Evolutionary conservation across 2,797 vertebrate species (phyloP).

Genomic region (Myripristis jacobus): DNA sequence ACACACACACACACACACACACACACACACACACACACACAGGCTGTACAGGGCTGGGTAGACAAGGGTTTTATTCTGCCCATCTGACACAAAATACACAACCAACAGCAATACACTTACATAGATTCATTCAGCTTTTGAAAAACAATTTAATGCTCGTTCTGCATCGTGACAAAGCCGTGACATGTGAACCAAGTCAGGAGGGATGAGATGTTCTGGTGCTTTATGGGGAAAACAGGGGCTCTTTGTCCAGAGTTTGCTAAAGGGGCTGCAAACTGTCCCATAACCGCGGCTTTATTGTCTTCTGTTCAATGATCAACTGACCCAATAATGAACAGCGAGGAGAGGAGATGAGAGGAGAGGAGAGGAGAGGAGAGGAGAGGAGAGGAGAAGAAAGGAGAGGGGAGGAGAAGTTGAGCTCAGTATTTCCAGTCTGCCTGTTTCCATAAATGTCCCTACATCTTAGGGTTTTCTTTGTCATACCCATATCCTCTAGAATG

Average conservation of each 20-base stretch:
- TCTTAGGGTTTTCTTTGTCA: conserved; percentile 38
- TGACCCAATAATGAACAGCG: conserved; percentile 43
- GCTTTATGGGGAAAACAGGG: conserved; percentile 46
- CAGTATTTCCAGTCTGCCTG: conserved; percentile 53
- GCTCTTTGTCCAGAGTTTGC: conserved; percentile 66
- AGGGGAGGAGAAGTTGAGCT: conserved; percentile 12
- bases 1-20: conserved; percentile 4
- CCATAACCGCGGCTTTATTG: conserved; percentile 29
- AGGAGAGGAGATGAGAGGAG: conserved; percentile 7
- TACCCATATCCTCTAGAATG: conserved; percentile 59
- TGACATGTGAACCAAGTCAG: conserved; percentile 57
- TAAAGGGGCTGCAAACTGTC: conserved; percentile 28
- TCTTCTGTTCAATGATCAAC: conserved; percentile 53
- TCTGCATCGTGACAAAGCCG: conserved; percentile 24
- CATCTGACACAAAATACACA: conserved; percentile 25
- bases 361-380: conserved; percentile 28
- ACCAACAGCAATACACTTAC: conserved; percentile 10
- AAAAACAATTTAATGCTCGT: conserved; percentile 3
- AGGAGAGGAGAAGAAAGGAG: neutral
- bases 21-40: neutral
- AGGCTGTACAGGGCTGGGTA: conserved; percentile 16
- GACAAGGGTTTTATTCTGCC: conserved; percentile 39
- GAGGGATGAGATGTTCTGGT: conserved; percentile 33
- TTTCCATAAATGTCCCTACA: conserved; percentile 40
- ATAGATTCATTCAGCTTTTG: neutral